phyloP scores from a whole-genome alignment of 2,797 vertebrate species.

The Acrocephalus scirpaceus region DNA sequence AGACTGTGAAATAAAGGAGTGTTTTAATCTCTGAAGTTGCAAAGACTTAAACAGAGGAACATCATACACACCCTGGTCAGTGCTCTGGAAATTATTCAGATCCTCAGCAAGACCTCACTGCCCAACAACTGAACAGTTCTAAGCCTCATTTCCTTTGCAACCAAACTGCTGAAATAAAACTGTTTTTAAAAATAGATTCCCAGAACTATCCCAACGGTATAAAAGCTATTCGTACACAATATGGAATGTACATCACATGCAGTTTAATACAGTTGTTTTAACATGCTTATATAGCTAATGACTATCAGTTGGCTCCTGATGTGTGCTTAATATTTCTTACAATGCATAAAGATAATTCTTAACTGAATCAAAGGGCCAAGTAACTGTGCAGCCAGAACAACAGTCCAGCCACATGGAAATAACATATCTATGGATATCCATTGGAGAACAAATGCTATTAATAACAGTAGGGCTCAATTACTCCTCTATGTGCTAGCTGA shows the following conservation, averaged over 20 bases:
- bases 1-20: not conserved
- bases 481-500: conserved; percentile 55
- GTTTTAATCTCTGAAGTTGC: not conserved
- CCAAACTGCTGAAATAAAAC: conserved; percentile 53
- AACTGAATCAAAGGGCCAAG: conserved; percentile 64
- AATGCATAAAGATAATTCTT: conserved; percentile 62
- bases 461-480: conserved; percentile 52
- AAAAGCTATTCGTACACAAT: conserved; percentile 35
- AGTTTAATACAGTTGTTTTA: conserved; percentile 57
- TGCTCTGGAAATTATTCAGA: conserved; percentile 39
- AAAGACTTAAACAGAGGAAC: conserved; percentile 1
- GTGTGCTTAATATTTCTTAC: conserved; percentile 49
- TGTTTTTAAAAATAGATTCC: conserved; percentile 57
- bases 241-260: conserved; percentile 50
- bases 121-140: conserved; percentile 29
- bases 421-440: conserved; percentile 21
- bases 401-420: conserved; percentile 64
- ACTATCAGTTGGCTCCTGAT: conserved; percentile 61
- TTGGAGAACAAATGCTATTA: conserved; percentile 55
- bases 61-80: not conserved
- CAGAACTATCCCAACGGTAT: conserved; percentile 35
- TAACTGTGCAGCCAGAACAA: conserved; percentile 62
- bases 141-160: conserved; percentile 57
- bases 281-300: conserved; percentile 52
- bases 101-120: conserved; percentile 16